Conservation (phyloP, 2,797 vertebrate species). For the Monodelphis domestica region DNA sequence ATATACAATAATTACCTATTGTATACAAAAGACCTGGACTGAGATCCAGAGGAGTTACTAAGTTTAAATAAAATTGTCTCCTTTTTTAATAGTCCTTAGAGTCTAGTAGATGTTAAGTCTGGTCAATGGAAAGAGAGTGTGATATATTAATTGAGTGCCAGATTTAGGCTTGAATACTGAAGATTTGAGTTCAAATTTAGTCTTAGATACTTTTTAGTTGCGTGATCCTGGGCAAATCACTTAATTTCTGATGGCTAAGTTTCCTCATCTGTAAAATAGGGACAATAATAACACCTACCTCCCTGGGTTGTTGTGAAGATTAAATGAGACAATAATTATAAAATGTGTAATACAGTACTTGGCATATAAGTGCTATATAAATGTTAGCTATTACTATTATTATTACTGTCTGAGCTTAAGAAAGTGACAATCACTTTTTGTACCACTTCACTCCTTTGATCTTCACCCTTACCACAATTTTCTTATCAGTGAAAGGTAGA, state of each 20-base stretch:
- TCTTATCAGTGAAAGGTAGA: neutral
- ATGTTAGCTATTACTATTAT: neutral
- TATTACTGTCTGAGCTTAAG: neutral
- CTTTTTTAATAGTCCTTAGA: neutral
- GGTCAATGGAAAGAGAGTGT: neutral
- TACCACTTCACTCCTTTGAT: neutral
- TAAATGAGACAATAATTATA: neutral
- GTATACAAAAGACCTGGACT: too few relatives aligned
- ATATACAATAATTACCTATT: neutral
- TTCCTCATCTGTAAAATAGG: too few relatives aligned
- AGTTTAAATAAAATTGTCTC: neutral
- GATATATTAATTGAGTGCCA: neutral
- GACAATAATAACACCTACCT: too few relatives aligned
- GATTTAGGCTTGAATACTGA: neutral
- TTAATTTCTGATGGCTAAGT: too few relatives aligned
- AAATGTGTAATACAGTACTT: neutral
- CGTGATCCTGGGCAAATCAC: too few relatives aligned
- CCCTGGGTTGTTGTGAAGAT: too few relatives aligned
- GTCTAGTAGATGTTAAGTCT: neutral
- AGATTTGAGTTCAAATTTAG: too few relatives aligned
- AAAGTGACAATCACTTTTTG: neutral
- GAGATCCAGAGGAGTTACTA: neutral
- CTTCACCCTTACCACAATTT: neutral
- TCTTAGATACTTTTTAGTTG: too few relatives aligned
- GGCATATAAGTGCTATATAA: neutral